Percentiles rank a stretch among this genome's conserved stretches.
phyloP scores from a whole-genome alignment of 1,140 invertebrate genomes.

The Cheumatopsyche charites region DNA sequence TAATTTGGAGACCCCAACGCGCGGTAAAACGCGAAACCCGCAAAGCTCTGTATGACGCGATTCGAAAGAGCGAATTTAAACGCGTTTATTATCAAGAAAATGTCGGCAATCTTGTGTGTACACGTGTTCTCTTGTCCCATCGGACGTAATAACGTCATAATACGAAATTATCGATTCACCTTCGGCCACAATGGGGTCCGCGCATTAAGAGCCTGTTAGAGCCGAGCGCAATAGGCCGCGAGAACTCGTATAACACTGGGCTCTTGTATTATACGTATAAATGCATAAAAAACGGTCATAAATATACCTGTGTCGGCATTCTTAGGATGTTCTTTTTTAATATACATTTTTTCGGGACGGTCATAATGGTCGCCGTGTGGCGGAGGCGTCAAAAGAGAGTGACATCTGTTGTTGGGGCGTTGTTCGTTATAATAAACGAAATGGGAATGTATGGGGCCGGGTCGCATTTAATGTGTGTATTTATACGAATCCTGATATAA shows the following conservation, averaged over 20 bases:
- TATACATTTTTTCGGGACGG: slow-evolving; percentile 35
- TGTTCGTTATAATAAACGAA: slow-evolving; percentile 45
- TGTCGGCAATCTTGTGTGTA: slow-evolving; percentile 12
- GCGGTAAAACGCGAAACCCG: neutral
- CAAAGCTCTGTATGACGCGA: neutral
- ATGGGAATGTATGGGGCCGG: slow-evolving; percentile 44
- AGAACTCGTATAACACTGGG: neutral
- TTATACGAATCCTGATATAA: slow-evolving; percentile 41
- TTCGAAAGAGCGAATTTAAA: neutral
- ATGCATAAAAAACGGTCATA: slow-evolving; percentile 44
- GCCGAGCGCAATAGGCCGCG: slow-evolving; percentile 27
- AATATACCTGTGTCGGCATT: slow-evolving; percentile 49
- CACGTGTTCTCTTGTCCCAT: slow-evolving; percentile 22
- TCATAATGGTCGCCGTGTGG: slow-evolving; percentile 43
- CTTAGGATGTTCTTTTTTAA: slow-evolving; percentile 33
- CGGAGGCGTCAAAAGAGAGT: slow-evolving; percentile 49
- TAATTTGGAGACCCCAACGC: neutral
- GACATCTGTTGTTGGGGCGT: slow-evolving; percentile 48
- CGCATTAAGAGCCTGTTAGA: slow-evolving; percentile 33
- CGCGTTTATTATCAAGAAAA: neutral
- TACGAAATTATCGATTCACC: slow-evolving; percentile 26
- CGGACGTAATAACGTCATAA: slow-evolving; percentile 25
- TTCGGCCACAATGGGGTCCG: slow-evolving; percentile 24
- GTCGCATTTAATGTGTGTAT: slow-evolving; percentile 47
- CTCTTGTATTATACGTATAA: neutral